Evolutionary conservation across 2,797 vertebrate genomes (phyloP), one percentile per base, ranked within the genome.

Genomic region (Cephalopachus bancanus): DNA sequence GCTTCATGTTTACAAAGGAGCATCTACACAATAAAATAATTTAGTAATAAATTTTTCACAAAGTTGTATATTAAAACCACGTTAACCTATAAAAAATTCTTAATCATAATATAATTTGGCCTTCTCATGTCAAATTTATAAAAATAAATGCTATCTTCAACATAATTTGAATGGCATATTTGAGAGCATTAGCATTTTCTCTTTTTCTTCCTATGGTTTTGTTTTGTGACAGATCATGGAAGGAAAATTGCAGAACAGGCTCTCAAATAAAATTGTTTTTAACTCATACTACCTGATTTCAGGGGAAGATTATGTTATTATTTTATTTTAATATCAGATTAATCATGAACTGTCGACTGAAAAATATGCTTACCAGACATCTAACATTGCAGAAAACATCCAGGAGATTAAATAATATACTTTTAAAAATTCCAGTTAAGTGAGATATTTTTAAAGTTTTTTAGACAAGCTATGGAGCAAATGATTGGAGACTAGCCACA

Each of bases 281-380:
- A 91, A 89, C 28, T 95, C 6, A 86, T 7, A 79, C 8, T 65
- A 65, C 16, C 33, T 87, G 8, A 7, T 83, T 87, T 96, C 65
- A 94, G 57, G 60, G 55, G 37, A 92, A 89, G 62, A 67, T 72
- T 79, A 76, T 91, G 60, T 75, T 84, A 64, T 55, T 10, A 59
- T 49, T 6, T 6, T 37, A 37, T 37, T 37, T 37, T 37, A 37
- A 37, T 37, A 37, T 37, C 88, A 44, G 30, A 71, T 71, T 69
- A 81, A 75, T 2, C 79, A 20, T 60, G 1, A 51, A 20, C 7
- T 65, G 33, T 80, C 37, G 37, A 57, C 14, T 11, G 16, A 72
- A 26, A 59, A 22, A 78, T 49, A 83, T 10, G 8, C 2, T 76
- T 91, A 62, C 5, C 3, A 28, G 19, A 65, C 26, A 81, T 75